Conservation (phyloP, 2,113 vertebrate genomes). For the Brienomyrus longianalis region DNA sequence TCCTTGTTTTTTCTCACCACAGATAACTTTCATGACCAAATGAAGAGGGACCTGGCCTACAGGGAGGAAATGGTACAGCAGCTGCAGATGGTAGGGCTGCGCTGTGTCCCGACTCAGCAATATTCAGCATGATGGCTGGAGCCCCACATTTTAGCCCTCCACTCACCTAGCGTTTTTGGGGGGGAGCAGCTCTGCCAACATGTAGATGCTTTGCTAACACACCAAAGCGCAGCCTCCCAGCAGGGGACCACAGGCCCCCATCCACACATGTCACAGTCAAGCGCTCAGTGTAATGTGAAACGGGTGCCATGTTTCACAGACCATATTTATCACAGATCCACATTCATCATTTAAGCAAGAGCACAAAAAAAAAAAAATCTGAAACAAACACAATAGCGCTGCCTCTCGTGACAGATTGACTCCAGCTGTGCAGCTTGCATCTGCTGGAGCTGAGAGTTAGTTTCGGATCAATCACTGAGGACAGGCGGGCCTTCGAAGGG, state of each 20-base stretch:
- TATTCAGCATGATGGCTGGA: neutral
- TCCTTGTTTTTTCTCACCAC: constrained; percentile 26
- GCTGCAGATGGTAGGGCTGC: constrained; percentile 80
- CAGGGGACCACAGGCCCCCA: neutral
- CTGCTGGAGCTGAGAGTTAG: constrained; percentile 53
- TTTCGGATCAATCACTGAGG: neutral
- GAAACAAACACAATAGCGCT: constrained; percentile 11
- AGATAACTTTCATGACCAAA: constrained; percentile 98
- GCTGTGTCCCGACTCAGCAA: neutral
- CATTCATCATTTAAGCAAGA: constrained; percentile 10
- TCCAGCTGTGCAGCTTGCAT: constrained; percentile 17
- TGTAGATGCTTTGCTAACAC: neutral
- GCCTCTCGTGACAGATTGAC: neutral
- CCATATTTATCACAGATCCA: constrained; percentile 5
- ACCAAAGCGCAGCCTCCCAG: neutral
- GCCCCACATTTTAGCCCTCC: neutral
- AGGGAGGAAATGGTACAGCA: constrained; percentile 98
- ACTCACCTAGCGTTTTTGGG: neutral
- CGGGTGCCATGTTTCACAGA: neutral
- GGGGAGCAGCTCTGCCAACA: neutral
- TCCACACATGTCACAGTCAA: neutral
- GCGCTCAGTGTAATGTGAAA: neutral
- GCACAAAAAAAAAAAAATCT: neutral
- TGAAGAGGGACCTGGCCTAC: constrained; percentile 95
- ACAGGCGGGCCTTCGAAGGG: neutral